Conservation (phyloP, 2,888 invertebrate genomes). For the Vanessa cardui region DNA sequence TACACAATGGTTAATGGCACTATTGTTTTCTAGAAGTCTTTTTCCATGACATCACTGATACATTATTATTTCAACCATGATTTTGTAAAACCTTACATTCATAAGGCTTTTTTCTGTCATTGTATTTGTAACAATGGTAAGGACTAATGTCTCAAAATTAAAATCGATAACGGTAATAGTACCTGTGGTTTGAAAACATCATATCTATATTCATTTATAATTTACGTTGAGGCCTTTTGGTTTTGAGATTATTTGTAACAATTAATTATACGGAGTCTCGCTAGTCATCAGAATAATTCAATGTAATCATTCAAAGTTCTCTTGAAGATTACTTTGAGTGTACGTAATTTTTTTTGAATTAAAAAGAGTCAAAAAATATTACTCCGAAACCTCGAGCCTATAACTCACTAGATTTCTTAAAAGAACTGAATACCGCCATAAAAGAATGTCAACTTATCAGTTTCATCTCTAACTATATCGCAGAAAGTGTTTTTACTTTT, state of each 20-base stretch:
- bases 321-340: background rate
- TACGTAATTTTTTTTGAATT: slow-evolving; percentile 15
- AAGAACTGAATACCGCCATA: slow-evolving; percentile 33
- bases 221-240: too few species aligned
- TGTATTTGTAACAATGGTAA: too few species aligned
- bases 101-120: too few species aligned
- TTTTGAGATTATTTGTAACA: too few species aligned
- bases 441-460: slow-evolving; percentile 44
- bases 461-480: slow-evolving; percentile 46
- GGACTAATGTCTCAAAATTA: too few species aligned
- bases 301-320: background rate
- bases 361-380: slow-evolving; percentile 27
- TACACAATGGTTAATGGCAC: background rate
- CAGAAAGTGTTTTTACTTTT: slow-evolving; percentile 76
- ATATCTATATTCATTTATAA: too few species aligned
- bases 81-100: too few species aligned
- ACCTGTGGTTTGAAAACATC: too few species aligned
- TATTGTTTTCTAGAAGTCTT: background rate
- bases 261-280: too few species aligned
- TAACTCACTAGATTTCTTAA: slow-evolving; percentile 33
- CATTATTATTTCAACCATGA: background rate
- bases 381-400: slow-evolving; percentile 13
- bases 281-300: background rate
- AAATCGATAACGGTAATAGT: too few species aligned
- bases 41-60: background rate